These are phyloP conservation scores for Cosmia trapezina DNA, from an alignment of 2,888 invertebrate genomes.

Conservation along the genomic window DNA sequence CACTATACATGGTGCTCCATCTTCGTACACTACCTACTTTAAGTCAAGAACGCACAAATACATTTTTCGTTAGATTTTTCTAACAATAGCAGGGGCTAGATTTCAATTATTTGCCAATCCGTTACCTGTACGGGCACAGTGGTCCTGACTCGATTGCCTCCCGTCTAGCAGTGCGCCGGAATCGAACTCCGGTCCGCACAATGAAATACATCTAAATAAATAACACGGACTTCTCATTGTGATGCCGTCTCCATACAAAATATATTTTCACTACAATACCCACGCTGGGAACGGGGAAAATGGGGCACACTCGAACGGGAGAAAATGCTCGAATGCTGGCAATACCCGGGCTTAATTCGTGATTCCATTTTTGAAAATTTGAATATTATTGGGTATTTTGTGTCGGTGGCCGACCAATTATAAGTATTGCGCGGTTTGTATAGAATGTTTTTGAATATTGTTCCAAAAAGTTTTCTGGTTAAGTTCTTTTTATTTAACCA, in stretches of 20 bases:
- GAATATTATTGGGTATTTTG: slow-evolving; percentile 68
- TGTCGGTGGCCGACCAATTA: slow-evolving; percentile 57
- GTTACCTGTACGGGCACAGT: slow-evolving; percentile 75
- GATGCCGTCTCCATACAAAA: slow-evolving; percentile 83
- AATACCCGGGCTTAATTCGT: slow-evolving; percentile 78
- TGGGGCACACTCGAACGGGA: slow-evolving; percentile 80
- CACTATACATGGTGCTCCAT: slow-evolving; percentile 47
- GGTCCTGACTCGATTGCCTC: slow-evolving; percentile 81
- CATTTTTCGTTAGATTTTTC: slow-evolving; percentile 72
- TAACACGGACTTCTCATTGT: slow-evolving; percentile 86
- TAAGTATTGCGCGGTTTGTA: slow-evolving; percentile 34
- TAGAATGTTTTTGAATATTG: slow-evolving; percentile 24
- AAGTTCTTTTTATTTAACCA: not conserved
- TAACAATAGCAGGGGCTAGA: slow-evolving; percentile 75
- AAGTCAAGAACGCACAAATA: slow-evolving; percentile 60
- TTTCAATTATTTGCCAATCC: slow-evolving; percentile 86
- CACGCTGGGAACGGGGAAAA: slow-evolving; percentile 79
- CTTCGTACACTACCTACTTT: slow-evolving; percentile 48
- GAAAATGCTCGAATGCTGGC: slow-evolving; percentile 79
- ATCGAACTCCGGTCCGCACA: slow-evolving; percentile 80
- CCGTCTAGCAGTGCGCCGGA: slow-evolving; percentile 78
- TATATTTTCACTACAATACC: slow-evolving; percentile 84
- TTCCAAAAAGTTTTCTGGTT: slow-evolving; percentile 15
- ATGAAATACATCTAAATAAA: slow-evolving; percentile 88
- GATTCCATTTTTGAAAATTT: slow-evolving; percentile 77